Conservation (phyloP, 1,140 invertebrate genomes). For the Drosophila aff. region DNA sequence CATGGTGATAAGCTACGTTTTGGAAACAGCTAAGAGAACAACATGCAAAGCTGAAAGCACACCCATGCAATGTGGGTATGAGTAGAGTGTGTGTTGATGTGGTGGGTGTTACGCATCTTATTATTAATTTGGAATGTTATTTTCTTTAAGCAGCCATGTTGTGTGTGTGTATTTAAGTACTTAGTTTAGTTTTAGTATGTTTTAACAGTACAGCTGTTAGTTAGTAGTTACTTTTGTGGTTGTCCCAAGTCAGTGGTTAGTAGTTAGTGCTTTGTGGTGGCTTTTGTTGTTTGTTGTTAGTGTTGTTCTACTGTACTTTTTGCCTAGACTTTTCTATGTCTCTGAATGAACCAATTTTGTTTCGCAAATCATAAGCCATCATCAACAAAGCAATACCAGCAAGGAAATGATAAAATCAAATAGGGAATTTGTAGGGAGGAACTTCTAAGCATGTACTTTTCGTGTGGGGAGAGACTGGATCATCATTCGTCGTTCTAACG, state of each 20-base stretch:
- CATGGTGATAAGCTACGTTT: slow-evolving; percentile 9
- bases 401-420: slow-evolving; percentile 43
- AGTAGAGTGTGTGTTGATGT: slow-evolving; percentile 15
- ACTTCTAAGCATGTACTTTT: slow-evolving; percentile 31
- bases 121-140: slow-evolving; percentile 1
- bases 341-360: slow-evolving; percentile 60
- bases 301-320: slow-evolving; percentile 37
- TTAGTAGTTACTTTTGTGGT: slow-evolving; percentile 8
- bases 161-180: slow-evolving; percentile 13
- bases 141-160: slow-evolving; percentile 14
- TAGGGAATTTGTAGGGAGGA: slow-evolving; percentile 11
- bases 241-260: slow-evolving; percentile 4
- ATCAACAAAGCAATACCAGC: slow-evolving; percentile 41
- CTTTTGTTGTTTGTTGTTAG: background rate
- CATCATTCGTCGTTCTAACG: slow-evolving; percentile 20
- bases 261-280: slow-evolving; percentile 18
- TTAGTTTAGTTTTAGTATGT: slow-evolving; percentile 43
- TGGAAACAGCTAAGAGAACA: slow-evolving; percentile 29
- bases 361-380: slow-evolving; percentile 47
- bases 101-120: slow-evolving; percentile 3
- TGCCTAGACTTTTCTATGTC: slow-evolving; percentile 29
- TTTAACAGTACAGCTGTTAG: slow-evolving; percentile 31
- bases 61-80: slow-evolving; percentile 55
- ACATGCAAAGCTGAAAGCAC: slow-evolving; percentile 69
- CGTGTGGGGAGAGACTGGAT: slow-evolving; percentile 6